Conservation (phyloP, 2,888 invertebrate species). For the Drosophila kambysellisi region DNA sequence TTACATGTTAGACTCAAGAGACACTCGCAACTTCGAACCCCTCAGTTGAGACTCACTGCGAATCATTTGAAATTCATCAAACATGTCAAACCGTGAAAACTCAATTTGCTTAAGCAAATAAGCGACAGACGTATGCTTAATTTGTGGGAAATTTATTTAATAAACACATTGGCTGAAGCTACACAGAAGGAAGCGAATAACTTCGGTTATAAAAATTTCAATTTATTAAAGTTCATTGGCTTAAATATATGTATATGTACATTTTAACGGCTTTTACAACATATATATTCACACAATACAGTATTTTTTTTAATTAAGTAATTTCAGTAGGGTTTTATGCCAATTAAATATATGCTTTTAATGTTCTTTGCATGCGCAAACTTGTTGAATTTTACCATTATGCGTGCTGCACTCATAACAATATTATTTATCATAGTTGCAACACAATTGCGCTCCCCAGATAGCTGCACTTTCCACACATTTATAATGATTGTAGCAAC, state of each 20-base stretch:
- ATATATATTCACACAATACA: background rate
- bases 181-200: background rate
- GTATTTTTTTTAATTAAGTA: background rate
- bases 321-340: background rate
- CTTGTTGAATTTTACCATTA: background rate
- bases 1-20: conserved; percentile 37
- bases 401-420: conserved; percentile 9
- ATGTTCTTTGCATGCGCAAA: background rate
- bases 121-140: conserved; percentile 39
- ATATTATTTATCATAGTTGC: conserved; percentile 5
- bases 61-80: conserved; percentile 42
- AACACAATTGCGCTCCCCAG: conserved; percentile 1
- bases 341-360: background rate
- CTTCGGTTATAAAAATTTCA: background rate
- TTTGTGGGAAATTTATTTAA: conserved; percentile 52
- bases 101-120: conserved; percentile 59
- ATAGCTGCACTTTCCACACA: conserved; percentile 25
- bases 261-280: background rate
- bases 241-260: background rate
- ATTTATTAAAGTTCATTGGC: background rate
- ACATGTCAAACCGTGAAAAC: conserved; percentile 49
- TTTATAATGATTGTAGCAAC: conserved; percentile 28
- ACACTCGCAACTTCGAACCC: conserved; percentile 2
- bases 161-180: conserved; percentile 12
- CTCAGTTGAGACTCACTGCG: background rate